Percentiles rank a stretch among this genome's conserved stretches.
These are phyloP conservation scores for Agrypnia vestita DNA, from an alignment of 1,140 invertebrate genomes.

Conservation along the genomic window DNA sequence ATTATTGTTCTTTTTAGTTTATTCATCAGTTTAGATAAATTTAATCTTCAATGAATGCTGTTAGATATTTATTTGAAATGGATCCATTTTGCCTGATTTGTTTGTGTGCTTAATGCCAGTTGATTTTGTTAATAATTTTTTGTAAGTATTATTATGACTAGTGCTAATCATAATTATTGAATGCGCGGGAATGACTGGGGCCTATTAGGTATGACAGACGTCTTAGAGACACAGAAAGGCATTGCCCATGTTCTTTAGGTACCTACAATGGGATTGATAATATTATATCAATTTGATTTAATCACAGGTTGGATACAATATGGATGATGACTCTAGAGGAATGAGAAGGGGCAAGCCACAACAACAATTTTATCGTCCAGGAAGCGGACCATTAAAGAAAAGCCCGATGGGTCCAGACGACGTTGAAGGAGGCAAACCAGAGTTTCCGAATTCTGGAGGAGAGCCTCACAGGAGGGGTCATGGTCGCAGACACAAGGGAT, in stretches of 20 bases:
- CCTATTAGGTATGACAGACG: too few relatives aligned
- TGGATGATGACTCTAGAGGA: conserved; percentile 73
- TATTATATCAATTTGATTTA: neutral
- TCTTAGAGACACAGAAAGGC: too few relatives aligned
- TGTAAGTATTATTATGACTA: neutral
- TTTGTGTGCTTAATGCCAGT: neutral
- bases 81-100: neutral
- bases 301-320: conserved; percentile 63
- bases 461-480: conserved; percentile 63
- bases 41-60: neutral
- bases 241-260: too few relatives aligned
- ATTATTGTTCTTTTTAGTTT: neutral
- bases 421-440: conserved; percentile 61
- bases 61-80: neutral
- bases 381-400: conserved; percentile 71
- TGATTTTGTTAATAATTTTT: neutral
- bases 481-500: conserved; percentile 67
- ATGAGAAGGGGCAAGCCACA: conserved; percentile 72
- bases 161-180: neutral
- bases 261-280: too few relatives aligned
- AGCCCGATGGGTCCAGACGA: conserved; percentile 58
- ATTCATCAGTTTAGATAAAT: conserved; percentile 4
- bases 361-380: conserved; percentile 71
- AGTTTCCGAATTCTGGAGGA: conserved; percentile 61
- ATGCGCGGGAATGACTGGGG: neutral